A percentile compares a stretch with the other conserved stretches of the same genome.
These are phyloP conservation scores for Drosophila neocordata DNA, from an alignment of 1,140 invertebrate species.

Conservation along the genomic window DNA sequence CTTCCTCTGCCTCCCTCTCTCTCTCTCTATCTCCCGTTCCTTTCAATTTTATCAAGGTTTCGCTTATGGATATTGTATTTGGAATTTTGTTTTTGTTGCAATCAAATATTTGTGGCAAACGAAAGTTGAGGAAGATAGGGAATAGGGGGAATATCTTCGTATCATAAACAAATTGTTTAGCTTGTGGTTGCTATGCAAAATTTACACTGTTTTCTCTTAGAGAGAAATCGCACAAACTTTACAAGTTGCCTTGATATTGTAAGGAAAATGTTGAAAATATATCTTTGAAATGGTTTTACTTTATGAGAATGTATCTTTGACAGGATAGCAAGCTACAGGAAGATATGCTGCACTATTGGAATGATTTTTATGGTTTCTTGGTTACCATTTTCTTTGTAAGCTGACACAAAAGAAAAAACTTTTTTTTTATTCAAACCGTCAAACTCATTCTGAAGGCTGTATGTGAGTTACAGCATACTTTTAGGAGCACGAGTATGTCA, in stretches of 20 bases:
- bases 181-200: constrained; percentile 9
- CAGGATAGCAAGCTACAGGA: background rate
- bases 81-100: constrained; percentile 19
- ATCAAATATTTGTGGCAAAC: constrained; percentile 40
- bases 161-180: background rate
- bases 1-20: constrained; percentile 4
- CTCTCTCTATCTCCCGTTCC: constrained; percentile 2
- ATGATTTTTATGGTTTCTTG: background rate
- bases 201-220: constrained; percentile 11
- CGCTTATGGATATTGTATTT: constrained; percentile 30
- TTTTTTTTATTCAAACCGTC: background rate
- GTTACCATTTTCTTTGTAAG: background rate
- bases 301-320: background rate
- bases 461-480: background rate
- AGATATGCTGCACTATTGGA: background rate
- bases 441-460: background rate
- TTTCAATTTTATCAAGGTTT: constrained; percentile 38
- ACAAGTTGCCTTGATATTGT: background rate
- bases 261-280: background rate
- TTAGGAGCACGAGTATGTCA: background rate
- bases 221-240: background rate
- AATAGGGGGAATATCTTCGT: background rate
- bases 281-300: background rate
- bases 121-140: background rate
- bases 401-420: background rate